A percentile compares a stretch with the other conserved stretches of the same genome.
These are phyloP conservation scores for Paralvinella palmiformis DNA, from an alignment of 1,140 invertebrate species.

Conservation along the genomic window DNA sequence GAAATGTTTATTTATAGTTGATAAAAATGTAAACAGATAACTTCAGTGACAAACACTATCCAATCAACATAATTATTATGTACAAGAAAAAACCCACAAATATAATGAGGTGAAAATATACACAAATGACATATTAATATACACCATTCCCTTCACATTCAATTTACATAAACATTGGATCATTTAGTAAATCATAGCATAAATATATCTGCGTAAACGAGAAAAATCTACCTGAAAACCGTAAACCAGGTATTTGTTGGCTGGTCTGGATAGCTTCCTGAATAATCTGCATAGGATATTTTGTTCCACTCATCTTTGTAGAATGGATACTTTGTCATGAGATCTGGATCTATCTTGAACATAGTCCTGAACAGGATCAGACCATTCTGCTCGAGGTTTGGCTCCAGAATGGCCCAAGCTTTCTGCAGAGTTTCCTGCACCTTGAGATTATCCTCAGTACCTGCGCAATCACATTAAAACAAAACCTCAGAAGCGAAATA, in stretches of 20 bases:
- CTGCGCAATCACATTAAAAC: constrained; percentile 21
- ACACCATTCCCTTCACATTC: too few species aligned
- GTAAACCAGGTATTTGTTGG: constrained; percentile 46
- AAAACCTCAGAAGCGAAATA: not conserved
- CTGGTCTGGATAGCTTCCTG: constrained; percentile 42
- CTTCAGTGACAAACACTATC: too few species aligned
- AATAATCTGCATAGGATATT: constrained; percentile 47
- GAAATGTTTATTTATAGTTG: too few species aligned
- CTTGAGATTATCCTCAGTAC: constrained; percentile 39
- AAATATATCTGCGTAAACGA: too few species aligned
- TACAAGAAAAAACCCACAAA: too few species aligned
- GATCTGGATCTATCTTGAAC: constrained; percentile 40
- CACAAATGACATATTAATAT: too few species aligned
- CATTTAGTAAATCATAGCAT: too few species aligned
- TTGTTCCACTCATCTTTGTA: constrained; percentile 49
- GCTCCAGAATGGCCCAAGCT: constrained; percentile 41
- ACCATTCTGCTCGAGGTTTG: constrained; percentile 39
- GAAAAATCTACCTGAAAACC: constrained; percentile 38
- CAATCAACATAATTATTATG: too few species aligned
- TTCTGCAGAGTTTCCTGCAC: constrained; percentile 37
- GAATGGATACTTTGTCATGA: constrained; percentile 47
- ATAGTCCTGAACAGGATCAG: constrained; percentile 42
- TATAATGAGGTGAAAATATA: too few species aligned
- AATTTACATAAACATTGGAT: too few species aligned
- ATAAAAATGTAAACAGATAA: too few species aligned